phyloP scores from a whole-genome alignment of 2,113 vertebrate species.

The Passer montanus region DNA sequence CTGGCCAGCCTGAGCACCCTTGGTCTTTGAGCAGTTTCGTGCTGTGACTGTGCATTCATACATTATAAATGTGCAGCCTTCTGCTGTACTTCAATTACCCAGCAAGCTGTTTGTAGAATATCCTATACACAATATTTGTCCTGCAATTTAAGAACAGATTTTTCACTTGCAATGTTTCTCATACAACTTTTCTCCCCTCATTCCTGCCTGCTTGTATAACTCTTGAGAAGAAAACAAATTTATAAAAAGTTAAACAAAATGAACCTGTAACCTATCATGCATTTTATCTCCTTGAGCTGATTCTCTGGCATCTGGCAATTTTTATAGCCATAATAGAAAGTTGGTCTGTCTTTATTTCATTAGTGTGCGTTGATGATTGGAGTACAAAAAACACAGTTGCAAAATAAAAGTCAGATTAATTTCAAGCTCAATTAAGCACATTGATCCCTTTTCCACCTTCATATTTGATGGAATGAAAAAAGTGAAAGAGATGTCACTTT shows the following conservation, averaged over 20 bases:
- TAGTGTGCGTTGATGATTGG: background rate
- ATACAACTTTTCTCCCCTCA: background rate
- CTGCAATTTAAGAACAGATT: background rate
- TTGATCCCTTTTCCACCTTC: background rate
- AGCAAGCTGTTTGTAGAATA: background rate
- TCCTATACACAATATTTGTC: background rate
- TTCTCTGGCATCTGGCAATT: background rate
- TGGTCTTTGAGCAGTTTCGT: background rate
- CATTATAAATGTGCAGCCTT: background rate
- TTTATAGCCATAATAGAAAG: background rate
- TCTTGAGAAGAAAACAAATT: background rate
- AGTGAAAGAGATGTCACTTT: background rate
- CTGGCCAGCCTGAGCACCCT: background rate
- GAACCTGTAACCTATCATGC: background rate
- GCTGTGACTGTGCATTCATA: background rate
- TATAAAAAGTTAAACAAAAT: background rate
- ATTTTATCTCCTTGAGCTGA: background rate
- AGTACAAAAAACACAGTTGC: background rate
- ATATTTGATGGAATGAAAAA: background rate
- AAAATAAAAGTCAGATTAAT: background rate
- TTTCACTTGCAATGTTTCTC: background rate
- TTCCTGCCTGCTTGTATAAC: background rate
- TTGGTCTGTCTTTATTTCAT: background rate
- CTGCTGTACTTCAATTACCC: background rate
- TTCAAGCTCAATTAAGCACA: constrained; percentile 22